Base-by-base conservation (phyloP, 2,797 vertebrate species). In the Todus mexicanus region DNA sequence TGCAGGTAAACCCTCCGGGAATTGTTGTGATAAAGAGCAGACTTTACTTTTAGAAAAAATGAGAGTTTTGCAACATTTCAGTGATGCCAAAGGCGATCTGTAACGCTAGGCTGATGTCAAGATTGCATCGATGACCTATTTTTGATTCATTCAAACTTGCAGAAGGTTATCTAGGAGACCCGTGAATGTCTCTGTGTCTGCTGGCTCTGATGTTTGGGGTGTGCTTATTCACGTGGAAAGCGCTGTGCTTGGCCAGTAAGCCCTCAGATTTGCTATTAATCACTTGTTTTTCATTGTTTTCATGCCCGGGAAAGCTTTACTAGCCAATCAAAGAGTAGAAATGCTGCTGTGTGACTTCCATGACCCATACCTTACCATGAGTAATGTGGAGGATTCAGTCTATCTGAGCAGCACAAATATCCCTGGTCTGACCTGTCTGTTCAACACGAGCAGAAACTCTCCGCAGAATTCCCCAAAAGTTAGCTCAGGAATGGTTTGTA, bases 321-420 rank as follows among this genome's bases (percentile, higher is more conserved):
- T 22, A 50, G 17, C 48, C 85, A 89, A 40, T 47, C 54, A 47
- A 80, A 69, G 68, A 50, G n/a, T 8, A 51, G 51, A 75, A 78
- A 82, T 3, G 15, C 31, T 43, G 33, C 76, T 72, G 27, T 1
- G 20, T 76, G 83, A 48, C 56, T 79, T 20, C 37, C 29, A 82
- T 1, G 5, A 48, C 74, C 63, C 5, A 5, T 25, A 40, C 42
- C 73, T 84, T 50, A 50, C 40, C 47, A 4, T 45, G 88, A 94
- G 82, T 93, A 85, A 92, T 12, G 7, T 7, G 14, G 20, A 74
- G 15, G 15, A 75, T 84, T 43, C 2, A 71, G 48, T 70, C 74
- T 54, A 78, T 54, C 35, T 42, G 79, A 82, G 72, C 14, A 53
- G 83, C 75, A 61, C 68, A 83, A 56, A 92, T 60, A 76, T 33